Evolutionary conservation across 2,888 invertebrate species (phyloP).

Genomic region (Habrosyne pyritoides): DNA sequence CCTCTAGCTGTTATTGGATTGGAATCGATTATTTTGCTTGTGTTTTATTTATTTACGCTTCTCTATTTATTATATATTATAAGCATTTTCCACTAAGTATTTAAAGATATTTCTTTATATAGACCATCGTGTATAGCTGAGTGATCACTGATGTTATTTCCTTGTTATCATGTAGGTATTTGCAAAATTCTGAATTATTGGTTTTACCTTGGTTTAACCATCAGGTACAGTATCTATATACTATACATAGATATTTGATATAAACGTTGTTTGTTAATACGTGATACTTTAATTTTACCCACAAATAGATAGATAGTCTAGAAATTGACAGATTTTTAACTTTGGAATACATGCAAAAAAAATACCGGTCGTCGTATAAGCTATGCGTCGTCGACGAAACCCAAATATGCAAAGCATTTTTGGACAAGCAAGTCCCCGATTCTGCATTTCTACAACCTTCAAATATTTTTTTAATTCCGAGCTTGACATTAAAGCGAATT

Average conservation of each 20-base stretch:
- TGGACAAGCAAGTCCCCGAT: constrained; percentile 31
- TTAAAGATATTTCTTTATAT: too few species aligned
- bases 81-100: too few species aligned
- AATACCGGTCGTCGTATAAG: not conserved
- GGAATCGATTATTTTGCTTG: too few species aligned
- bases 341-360: not conserved
- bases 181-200: not conserved
- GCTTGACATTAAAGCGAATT: constrained; percentile 33
- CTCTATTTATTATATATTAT: too few species aligned
- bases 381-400: constrained; percentile 13
- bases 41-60: too few species aligned
- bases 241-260: not conserved
- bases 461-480: constrained; percentile 27
- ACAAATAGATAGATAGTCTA: not conserved
- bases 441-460: constrained; percentile 39
- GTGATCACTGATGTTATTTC: not conserved
- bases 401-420: constrained; percentile 41
- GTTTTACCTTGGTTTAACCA: not conserved
- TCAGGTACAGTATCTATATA: too few species aligned
- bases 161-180: too few species aligned
- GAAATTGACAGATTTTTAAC: not conserved
- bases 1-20: too few species aligned
- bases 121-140: not conserved
- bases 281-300: not conserved
- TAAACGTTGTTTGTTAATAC: not conserved